Conservation (phyloP, 2,113 vertebrate species). For the Silurus asotus region DNA sequence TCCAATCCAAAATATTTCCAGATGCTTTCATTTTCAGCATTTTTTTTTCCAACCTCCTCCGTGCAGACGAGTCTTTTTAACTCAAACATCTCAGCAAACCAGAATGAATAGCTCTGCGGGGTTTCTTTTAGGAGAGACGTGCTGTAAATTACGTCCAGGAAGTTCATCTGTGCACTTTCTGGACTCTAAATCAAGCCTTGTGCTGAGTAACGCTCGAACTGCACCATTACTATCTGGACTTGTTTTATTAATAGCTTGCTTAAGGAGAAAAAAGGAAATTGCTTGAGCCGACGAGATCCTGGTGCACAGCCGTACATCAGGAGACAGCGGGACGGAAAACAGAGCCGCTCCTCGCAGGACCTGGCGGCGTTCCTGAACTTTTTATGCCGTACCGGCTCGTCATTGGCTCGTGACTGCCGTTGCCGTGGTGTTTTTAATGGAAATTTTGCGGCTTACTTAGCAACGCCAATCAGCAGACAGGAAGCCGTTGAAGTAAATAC, state of each 20-base stretch:
- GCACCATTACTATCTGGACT: constrained; percentile 6
- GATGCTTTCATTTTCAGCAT: background rate
- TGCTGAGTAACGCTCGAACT: constrained; percentile 21
- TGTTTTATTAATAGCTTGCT: constrained; percentile 33
- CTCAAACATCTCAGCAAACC: background rate
- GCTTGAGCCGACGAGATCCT: constrained; percentile 14
- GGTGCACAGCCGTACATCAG: constrained; percentile 37
- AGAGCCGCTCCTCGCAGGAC: background rate
- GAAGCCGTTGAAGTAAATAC: constrained; percentile 28
- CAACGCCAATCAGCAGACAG: constrained; percentile 42
- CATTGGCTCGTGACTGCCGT: constrained; percentile 37
- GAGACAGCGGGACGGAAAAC: background rate
- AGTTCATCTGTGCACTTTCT: constrained; percentile 20
- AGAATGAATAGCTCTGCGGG: background rate
- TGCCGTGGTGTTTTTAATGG: constrained; percentile 23
- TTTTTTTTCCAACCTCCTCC: background rate
- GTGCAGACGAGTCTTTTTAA: background rate
- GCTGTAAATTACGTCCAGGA: background rate
- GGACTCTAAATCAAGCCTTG: constrained; percentile 34
- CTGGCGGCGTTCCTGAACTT: constrained; percentile 34
- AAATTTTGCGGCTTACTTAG: constrained; percentile 37
- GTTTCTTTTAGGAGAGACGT: background rate
- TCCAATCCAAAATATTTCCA: background rate
- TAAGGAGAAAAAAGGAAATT: constrained; percentile 34
- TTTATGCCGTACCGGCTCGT: background rate